Evolutionary conservation across 2,113 vertebrate species (phyloP), one percentile per base, ranked within the genome.

Genomic region (Paracanthobrama guichenoti): DNA sequence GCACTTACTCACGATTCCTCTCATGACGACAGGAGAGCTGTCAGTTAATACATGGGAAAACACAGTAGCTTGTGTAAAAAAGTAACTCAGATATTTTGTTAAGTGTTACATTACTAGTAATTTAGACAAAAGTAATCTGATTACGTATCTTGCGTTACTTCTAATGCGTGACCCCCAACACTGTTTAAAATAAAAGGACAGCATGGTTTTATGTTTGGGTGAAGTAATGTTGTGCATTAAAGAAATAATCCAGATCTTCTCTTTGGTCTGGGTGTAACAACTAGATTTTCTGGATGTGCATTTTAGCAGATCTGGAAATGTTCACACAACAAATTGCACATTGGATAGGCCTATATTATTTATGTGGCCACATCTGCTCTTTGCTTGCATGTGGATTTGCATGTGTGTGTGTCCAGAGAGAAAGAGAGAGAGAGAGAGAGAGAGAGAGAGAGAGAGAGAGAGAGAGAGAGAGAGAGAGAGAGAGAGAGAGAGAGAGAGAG

Each of bases 281-380:
- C 46, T 53, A 26, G n/a, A 5, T 4, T 2, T 75, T 72, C 42
- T 46, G 11, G 42, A 46, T 46, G n/a, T 73, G 46, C 46, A 50
- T 75, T 75, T 53, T 31, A 75, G 26, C 46, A 48, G 76, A 78
- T 24, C 55, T 78, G 48, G 53, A 24, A 60, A 79, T 24, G 20
- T 80, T 50, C 60, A 80, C 42, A 66, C 60, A 26, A 50, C 18
- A 67, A 46, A 50, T 57, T 62, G 4, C 39, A 62, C 78, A 20
- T 1, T 50, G 4, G 24, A 48, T 66, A 31, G 28, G 35, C 35
- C 35, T 35, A 22, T 50, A 81, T 39, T n/a, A 81, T 81, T 71
- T 55, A 55, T 57, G 44, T n/a, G 16, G 57, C 26, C 50, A 74
- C 75, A 83, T 83, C 75, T 79, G 85, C 53, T 55, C 75, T 57